Percentiles rank a stretch among this genome's conserved stretches.
phyloP scores from a whole-genome alignment of 1,140 invertebrate species.

The Drosophila pseudoananassae region DNA sequence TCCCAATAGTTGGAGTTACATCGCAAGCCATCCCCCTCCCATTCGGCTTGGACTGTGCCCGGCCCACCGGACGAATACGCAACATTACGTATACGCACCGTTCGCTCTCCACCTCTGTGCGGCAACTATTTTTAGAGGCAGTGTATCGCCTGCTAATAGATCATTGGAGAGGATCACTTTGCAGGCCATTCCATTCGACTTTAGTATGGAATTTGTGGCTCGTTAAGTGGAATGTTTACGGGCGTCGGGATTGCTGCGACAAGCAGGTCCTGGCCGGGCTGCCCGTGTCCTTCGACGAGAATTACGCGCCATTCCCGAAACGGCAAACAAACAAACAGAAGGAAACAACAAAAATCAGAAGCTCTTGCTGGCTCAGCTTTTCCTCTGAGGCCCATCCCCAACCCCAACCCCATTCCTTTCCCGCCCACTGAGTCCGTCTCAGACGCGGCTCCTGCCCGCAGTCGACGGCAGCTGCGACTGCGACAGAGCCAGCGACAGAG shows the following conservation, averaged over 20 bases:
- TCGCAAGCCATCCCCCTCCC: not conserved
- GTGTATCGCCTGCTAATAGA: slow-evolving; percentile 36
- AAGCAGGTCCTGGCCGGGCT: not conserved
- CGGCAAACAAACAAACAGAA: slow-evolving; percentile 2
- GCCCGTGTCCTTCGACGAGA: not conserved
- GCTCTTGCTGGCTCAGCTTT: not conserved
- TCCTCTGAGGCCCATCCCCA: too few species aligned
- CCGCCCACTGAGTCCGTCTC: slow-evolving; percentile 17
- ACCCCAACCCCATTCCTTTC: too few species aligned
- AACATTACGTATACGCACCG: slow-evolving; percentile 59
- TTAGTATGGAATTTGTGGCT: not conserved
- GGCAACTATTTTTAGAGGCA: slow-evolving; percentile 59
- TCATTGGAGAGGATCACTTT: slow-evolving; percentile 32
- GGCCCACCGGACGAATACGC: slow-evolving; percentile 42
- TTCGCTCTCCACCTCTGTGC: slow-evolving; percentile 24
- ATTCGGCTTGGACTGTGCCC: slow-evolving; percentile 9
- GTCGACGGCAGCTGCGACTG: slow-evolving; percentile 4
- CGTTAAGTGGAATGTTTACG: not conserved
- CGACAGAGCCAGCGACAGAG: slow-evolving; percentile 1
- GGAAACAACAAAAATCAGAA: slow-evolving; percentile 9
- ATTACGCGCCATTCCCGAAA: slow-evolving; percentile 20
- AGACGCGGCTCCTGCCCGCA: slow-evolving; percentile 15
- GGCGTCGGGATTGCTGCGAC: not conserved
- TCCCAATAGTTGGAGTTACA: slow-evolving; percentile 46
- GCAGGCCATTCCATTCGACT: not conserved